Evolutionary conservation across 1,140 invertebrate species (phyloP), one percentile per base, ranked within the genome.

Genomic region (Euura saliciscinereae): DNA sequence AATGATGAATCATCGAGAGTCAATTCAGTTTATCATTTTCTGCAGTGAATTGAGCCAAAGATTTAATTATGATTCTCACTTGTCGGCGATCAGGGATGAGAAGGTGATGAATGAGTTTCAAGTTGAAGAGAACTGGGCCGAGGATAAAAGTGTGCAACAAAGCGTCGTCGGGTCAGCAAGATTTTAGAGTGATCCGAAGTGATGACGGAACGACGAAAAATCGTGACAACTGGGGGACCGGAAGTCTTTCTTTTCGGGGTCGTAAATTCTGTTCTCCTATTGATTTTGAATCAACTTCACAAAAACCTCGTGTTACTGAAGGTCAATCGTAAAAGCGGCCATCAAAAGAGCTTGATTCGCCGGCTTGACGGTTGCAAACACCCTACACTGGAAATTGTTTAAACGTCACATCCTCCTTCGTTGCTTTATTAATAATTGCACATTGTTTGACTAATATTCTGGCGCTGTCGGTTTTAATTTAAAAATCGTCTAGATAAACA

Each of bases 391-490:
- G 43, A 28, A 28, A 28, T 28, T 28, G 71, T 13, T 11, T 65
- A n/a, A 66, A 71, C 79, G 79, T 81, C 79, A 81, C 79, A 81
- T 81, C 79, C 79, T 81, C 79, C 80, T 81, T 81, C 76, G 67
- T 65, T 64, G 77, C 79, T 72, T 79, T 78, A 78, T 77, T 80
- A 78, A 77, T 78, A 77, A 79, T 72, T 71, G 76, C 72, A 73
- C 79, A 75, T 81, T 81, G 79, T 80, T 80, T 81, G 80, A 74
- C 6, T 59, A 59, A 59, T 59, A 59, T 59, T 59, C 51, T 8
- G 51, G 6, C 51, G 51, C 51, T n/a, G 51, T 59, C 13, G 8
- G 13, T n/a, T 59, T 59, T 59, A 6, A n/a, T n/a, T 11, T 4
- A 28, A 28, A 28, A 28, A 28, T 28, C 0, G 28, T 28, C 28